Base-by-base conservation (phyloP, 2,888 invertebrate genomes). In the Ligdia adustata region DNA sequence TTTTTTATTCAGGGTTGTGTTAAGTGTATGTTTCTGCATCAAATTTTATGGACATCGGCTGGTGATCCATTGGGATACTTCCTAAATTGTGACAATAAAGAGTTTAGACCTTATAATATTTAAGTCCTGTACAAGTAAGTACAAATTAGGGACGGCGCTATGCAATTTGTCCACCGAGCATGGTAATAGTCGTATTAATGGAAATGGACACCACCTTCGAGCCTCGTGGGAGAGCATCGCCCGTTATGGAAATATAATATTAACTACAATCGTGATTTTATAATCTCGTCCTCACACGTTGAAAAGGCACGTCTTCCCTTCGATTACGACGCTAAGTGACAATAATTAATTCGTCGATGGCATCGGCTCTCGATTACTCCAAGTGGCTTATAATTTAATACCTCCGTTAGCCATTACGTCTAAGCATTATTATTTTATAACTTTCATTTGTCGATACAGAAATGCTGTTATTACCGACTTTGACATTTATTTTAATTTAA, bases 161-260 rank as follows among this genome's bases (percentile, higher is more conserved):
- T 2, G 74, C 79, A 79, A 85, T 85, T 87, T 85, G 86, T 83
- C 76, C 79, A 75, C 69, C 73, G 63, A 64, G 70, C 67, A 71
- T 71, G 70, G 73, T 86, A 84, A 87, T 87, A 71, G 79, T 66
- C 79, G 60, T 75, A 83, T 85, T 83, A 85, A 84, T 85, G 85
- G 81, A 85, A 85, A 85, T 82, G 82, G 84, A 88, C 86, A 85
- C 85, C 78, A 69, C 60, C 57, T n/a, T 70, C 62, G 66, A 71
- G 62, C 58, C 69, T 68, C 66, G 64, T 49, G 60, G 46, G 46
- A 58, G 64, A 69, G 64, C 64, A 67, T 61, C 67, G 18, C 38
- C 33, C 28, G 38, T 18, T 79, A 77, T 76, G 76, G 84, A 85
- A 84, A 85, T 77, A 80, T 84, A 83, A 86, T 86, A 84, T 85